phyloP scores from a whole-genome alignment of 2,888 invertebrate species.

The Drosophila nigricruria region DNA sequence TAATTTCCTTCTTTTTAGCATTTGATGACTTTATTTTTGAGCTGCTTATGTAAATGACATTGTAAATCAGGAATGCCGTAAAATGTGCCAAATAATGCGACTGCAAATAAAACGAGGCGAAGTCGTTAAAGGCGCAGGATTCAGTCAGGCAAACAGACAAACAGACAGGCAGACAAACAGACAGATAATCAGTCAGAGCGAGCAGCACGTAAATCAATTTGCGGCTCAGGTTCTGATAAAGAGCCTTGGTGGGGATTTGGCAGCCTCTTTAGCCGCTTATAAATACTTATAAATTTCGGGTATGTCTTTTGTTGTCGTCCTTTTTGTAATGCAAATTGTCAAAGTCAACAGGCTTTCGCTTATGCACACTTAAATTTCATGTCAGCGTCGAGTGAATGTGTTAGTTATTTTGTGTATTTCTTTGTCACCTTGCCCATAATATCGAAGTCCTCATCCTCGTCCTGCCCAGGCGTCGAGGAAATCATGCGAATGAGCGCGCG shows the following conservation, averaged over 20 bases:
- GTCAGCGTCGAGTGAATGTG: neutral
- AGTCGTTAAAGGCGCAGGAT: conserved; percentile 16
- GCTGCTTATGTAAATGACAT: conserved; percentile 75
- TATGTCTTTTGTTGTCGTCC: conserved; percentile 56
- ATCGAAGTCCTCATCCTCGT: conserved; percentile 80
- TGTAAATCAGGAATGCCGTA: conserved; percentile 67
- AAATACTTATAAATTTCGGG: conserved; percentile 43
- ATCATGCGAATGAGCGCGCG: conserved; percentile 82
- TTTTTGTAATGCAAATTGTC: conserved; percentile 65
- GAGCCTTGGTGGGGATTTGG: conserved; percentile 24
- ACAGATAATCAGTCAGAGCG: conserved; percentile 4
- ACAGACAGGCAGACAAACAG: neutral
- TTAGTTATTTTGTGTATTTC: neutral
- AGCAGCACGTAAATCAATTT: conserved; percentile 73
- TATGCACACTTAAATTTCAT: conserved; percentile 13
- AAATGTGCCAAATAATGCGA: conserved; percentile 34
- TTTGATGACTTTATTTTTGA: conserved; percentile 64
- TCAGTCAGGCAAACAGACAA: conserved; percentile 4
- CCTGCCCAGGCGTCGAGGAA: conserved; percentile 65
- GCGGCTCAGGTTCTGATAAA: conserved; percentile 60
- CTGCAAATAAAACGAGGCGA: conserved; percentile 31
- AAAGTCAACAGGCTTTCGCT: conserved; percentile 32
- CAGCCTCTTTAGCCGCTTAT: conserved; percentile 41
- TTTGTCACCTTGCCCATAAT: conserved; percentile 81
- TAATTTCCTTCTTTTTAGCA: conserved; percentile 61